Conservation (phyloP, 2,113 vertebrate species). For the Tragelaphus scriptus region DNA sequence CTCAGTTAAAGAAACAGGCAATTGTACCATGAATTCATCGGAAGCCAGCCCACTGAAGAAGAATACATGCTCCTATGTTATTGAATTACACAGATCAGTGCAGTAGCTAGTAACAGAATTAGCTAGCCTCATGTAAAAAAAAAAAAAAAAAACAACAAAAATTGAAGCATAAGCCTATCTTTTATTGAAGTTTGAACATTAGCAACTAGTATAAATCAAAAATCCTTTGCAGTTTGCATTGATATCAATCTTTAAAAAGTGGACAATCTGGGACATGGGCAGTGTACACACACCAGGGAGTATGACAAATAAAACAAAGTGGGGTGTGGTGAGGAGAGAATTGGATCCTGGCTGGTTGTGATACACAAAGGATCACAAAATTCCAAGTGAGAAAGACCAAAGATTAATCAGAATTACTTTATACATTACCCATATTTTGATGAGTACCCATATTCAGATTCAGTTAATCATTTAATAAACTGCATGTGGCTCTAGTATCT, state of each 20-base stretch:
- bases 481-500: background rate
- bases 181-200: background rate
- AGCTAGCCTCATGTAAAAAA: background rate
- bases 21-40: rapidly evolving
- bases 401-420: background rate
- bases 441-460: background rate
- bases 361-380: background rate
- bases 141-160: background rate
- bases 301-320: background rate
- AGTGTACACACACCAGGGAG: background rate
- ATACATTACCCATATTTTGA: background rate
- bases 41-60: rapidly evolving
- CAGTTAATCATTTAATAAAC: background rate
- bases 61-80: rapidly evolving
- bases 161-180: background rate
- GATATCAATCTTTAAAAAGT: background rate
- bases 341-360: background rate
- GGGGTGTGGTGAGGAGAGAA: rapidly evolving
- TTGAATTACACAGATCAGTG: rapidly evolving
- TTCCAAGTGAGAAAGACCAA: background rate
- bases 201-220: background rate
- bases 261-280: background rate
- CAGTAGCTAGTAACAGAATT: background rate
- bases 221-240: background rate
- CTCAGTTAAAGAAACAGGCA: background rate